These are phyloP conservation scores for Tupaia tana DNA, from an alignment of 2,113 vertebrate genomes.

Conservation along the genomic window DNA sequence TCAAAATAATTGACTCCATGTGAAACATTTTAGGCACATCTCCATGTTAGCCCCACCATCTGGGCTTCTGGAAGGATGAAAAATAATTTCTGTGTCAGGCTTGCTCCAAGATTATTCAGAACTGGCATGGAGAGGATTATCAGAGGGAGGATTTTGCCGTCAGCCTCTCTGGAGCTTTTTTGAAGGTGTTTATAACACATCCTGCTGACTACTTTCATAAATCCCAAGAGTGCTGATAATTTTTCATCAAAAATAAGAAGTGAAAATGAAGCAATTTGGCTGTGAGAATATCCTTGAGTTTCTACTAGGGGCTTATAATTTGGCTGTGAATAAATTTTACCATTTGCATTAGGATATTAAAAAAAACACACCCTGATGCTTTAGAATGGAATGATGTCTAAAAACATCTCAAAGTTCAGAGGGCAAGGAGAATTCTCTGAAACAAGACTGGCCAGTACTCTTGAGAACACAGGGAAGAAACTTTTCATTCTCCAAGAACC, in stretches of 20 bases:
- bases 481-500: slow-evolving; percentile 45
- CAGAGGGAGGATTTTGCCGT: slow-evolving; percentile 37
- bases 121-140: slow-evolving; percentile 57
- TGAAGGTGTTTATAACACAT: slow-evolving; percentile 72
- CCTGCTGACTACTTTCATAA: slow-evolving; percentile 71
- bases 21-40: background rate
- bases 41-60: background rate
- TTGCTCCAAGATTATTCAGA: slow-evolving; percentile 53
- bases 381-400: slow-evolving; percentile 3
- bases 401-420: slow-evolving; percentile 56
- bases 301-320: slow-evolving; percentile 59
- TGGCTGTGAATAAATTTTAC: slow-evolving; percentile 61
- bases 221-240: slow-evolving; percentile 63
- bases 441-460: background rate
- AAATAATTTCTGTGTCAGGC: slow-evolving; percentile 38
- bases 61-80: slow-evolving; percentile 7
- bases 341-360: slow-evolving; percentile 24
- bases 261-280: slow-evolving; percentile 69
- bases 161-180: slow-evolving; percentile 43
- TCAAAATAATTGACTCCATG: background rate
- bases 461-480: slow-evolving; percentile 37
- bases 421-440: background rate
- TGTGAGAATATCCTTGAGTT: slow-evolving; percentile 60
- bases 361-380: slow-evolving; percentile 13
- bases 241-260: slow-evolving; percentile 65